Evolutionary conservation across 2,888 invertebrate species (phyloP).

Genomic region (Amiota mariae): DNA sequence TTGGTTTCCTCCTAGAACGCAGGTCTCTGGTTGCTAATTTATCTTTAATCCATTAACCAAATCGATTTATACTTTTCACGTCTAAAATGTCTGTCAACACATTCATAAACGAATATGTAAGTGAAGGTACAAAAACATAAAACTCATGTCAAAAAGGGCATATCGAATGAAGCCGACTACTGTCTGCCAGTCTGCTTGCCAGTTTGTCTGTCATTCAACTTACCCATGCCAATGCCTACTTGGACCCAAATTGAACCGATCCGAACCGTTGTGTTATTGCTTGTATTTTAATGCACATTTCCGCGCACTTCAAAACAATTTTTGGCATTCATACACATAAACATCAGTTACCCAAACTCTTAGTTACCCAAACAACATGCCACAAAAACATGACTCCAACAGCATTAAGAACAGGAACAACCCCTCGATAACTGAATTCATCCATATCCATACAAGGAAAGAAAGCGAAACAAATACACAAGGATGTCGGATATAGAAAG

Average conservation of each 20-base stretch:
- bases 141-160: background rate
- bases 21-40: too few species aligned
- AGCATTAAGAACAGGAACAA: constrained; percentile 1
- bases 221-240: too few species aligned
- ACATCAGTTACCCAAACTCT: background rate
- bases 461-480: background rate
- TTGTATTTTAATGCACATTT: constrained; percentile 27
- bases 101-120: background rate
- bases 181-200: constrained; percentile 16
- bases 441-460: background rate
- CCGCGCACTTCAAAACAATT: constrained; percentile 29
- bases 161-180: constrained; percentile 1
- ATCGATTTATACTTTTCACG: too few species aligned
- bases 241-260: too few species aligned
- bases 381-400: constrained; percentile 4
- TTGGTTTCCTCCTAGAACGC: too few species aligned
- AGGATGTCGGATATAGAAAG: constrained; percentile 29
- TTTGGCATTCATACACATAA: background rate
- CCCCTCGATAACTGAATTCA: background rate
- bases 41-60: too few species aligned
- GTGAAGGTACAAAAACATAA: background rate
- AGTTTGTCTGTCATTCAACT: background rate
- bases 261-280: background rate
- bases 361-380: background rate
- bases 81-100: background rate